Percentiles rank a stretch among this genome's conserved stretches.
These are phyloP conservation scores for Drosophila imparisetae DNA, from an alignment of 2,888 invertebrate genomes.

Conservation along the genomic window DNA sequence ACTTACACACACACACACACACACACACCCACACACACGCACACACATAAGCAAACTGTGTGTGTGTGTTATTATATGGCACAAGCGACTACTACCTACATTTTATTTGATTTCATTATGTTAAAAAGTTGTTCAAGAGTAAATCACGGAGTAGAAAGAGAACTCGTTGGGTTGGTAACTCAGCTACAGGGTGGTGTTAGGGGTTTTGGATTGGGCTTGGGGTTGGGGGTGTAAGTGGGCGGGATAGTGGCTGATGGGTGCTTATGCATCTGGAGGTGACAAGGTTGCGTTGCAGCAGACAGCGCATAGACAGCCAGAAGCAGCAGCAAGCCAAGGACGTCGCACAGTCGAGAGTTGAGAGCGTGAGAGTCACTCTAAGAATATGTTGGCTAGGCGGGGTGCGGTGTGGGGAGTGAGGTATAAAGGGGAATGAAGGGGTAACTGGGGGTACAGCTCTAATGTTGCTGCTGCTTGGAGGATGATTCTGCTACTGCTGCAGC, in stretches of 20 bases:
- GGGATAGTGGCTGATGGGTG: constrained; percentile 24
- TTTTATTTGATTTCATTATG: constrained; percentile 83
- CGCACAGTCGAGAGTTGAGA: constrained; percentile 48
- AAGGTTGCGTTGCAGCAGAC: constrained; percentile 68
- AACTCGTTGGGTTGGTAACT: constrained; percentile 29
- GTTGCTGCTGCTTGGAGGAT: constrained; percentile 35
- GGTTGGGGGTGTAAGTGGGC: neutral
- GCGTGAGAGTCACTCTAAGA: constrained; percentile 29
- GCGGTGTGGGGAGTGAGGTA: neutral
- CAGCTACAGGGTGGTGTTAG: neutral
- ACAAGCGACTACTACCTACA: constrained; percentile 74
- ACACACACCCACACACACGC: neutral
- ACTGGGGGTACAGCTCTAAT: constrained; percentile 46
- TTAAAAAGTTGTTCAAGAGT: constrained; percentile 82
- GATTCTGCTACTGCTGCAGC: constrained; percentile 31
- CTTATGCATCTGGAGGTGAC: constrained; percentile 38
- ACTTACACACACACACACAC: constrained; percentile 31
- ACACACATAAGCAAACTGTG: constrained; percentile 9
- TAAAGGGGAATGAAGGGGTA: constrained; percentile 11
- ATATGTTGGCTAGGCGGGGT: constrained; percentile 10
- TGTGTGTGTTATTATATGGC: constrained; percentile 56
- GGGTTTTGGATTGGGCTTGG: neutral
- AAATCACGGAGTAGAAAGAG: constrained; percentile 69
- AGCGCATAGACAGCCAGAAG: constrained; percentile 69
- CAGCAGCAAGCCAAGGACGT: constrained; percentile 69